Evolutionary conservation across 2,888 invertebrate species (phyloP), one percentile per base, ranked within the genome.

Genomic region (Mactromeris polynyma): DNA sequence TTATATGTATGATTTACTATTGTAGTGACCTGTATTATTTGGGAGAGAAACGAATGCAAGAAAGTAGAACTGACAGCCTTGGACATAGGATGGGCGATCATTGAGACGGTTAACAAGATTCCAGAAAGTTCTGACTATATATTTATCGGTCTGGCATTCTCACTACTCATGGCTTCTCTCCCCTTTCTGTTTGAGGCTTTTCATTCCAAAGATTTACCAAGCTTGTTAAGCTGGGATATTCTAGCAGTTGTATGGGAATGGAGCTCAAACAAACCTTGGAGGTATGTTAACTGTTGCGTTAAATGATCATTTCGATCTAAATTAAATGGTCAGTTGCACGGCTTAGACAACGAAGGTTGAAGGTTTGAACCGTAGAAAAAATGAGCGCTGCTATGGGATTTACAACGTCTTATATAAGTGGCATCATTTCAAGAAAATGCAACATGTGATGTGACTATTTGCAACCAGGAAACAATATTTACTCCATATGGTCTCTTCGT

Each of bases 1-100:
- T n/a, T n/a, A n/a, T n/a, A n/a, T n/a, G n/a, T n/a, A n/a, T n/a
- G n/a, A n/a, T n/a, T n/a, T 46, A 4, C 9, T 26, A 11, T 91
- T 93, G 33, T 97, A 99, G 99, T 99, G 90, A 99, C 98, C 95
- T 99, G 99, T 96, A 98, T 99, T 82, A 98, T 99, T 97, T 99
- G 99, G 99, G 98, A 99, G 96, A 98, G 98, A 46, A 98, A 98
- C 11, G 98, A 99, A 91, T 98, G 98, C 38, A 98, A 99, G 95
- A 99, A 99, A 96, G 98, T 98, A 0, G 99, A 99, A 96, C 97
- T 99, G 93, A 98, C 99, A 0, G 99, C 99, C 3, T 97, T 99
- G 89, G 99, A 99, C 97, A 99, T 99, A 94, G 99, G 99, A 96
- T 99, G 99, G 95, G 98, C 98, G 92, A 99, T 99, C 95, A 99